phyloP scores from a whole-genome alignment of 2,888 invertebrate genomes.

The Ceramica pisi region DNA sequence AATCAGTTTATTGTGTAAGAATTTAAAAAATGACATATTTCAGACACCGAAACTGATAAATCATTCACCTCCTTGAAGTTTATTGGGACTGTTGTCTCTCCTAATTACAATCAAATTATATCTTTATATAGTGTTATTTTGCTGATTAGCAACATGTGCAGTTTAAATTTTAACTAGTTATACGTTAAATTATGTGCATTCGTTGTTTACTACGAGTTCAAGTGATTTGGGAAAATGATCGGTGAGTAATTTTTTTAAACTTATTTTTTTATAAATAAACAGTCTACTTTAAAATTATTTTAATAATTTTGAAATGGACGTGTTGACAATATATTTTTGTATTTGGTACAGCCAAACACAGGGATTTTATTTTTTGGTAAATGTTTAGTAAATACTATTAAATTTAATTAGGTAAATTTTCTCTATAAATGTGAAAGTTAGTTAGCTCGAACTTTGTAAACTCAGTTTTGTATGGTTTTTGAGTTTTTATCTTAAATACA shows the following conservation, averaged over 20 bases:
- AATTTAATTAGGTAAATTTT: background rate
- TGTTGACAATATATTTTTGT: background rate
- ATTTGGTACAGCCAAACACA: slow-evolving; percentile 19
- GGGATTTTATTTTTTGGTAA: slow-evolving; percentile 1
- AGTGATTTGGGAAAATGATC: slow-evolving; percentile 32
- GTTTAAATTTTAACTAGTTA: slow-evolving; percentile 2
- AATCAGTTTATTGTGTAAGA: slow-evolving; percentile 43
- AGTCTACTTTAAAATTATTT: slow-evolving; percentile 9
- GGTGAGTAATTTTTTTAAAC: slow-evolving; percentile 14
- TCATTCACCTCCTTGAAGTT: slow-evolving; percentile 34
- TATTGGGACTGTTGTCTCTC: slow-evolving; percentile 19
- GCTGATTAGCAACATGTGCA: background rate
- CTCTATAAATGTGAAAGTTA: background rate
- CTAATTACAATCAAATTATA: background rate
- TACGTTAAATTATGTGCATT: slow-evolving; percentile 3
- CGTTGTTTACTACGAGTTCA: slow-evolving; percentile 2
- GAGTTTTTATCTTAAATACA: no score
- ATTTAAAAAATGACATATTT: background rate
- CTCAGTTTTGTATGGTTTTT: no score
- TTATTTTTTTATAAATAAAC: background rate
- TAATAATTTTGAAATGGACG: slow-evolving; percentile 20
- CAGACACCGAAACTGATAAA: background rate
- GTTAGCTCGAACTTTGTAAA: background rate
- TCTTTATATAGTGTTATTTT: slow-evolving; percentile 6
- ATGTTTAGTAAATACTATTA: background rate